A percentile compares a stretch with the other conserved stretches of the same genome.
Evolutionary conservation across 2,797 vertebrate genomes (phyloP).

Genomic region (Galagoides demidoff): DNA sequence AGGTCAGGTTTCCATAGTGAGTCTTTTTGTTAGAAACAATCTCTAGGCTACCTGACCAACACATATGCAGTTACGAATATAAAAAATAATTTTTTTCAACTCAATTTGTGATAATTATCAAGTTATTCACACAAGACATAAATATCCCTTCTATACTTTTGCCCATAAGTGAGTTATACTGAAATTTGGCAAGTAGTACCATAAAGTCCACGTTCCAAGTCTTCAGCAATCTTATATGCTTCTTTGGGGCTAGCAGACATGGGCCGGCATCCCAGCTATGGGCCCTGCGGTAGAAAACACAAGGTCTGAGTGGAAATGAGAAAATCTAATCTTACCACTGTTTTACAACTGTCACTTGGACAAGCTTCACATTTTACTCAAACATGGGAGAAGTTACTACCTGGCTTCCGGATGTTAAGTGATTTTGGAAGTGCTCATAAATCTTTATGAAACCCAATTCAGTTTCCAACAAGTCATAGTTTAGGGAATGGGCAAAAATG

Average conservation of each 20-base stretch:
- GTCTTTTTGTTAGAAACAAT: slow-evolving; percentile 19
- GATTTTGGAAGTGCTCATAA: slow-evolving; percentile 26
- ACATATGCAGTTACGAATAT: neutral
- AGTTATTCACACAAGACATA: neutral
- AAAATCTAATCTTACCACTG: neutral
- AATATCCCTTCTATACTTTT: neutral
- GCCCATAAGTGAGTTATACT: neutral
- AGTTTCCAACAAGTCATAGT: slow-evolving; percentile 37
- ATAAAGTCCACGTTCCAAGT: neutral
- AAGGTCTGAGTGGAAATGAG: neutral
- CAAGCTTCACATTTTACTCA: neutral
- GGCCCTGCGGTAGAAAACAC: neutral
- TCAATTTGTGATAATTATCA: slow-evolving; percentile 23
- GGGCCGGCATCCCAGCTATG: neutral
- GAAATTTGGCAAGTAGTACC: neutral
- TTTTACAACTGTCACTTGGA: neutral
- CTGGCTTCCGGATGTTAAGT: neutral
- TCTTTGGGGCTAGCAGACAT: neutral
- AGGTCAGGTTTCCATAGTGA: neutral
- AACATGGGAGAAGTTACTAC: slow-evolving; percentile 13
- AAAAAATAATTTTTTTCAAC: slow-evolving; percentile 26
- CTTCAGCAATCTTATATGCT: neutral
- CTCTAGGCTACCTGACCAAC: neutral
- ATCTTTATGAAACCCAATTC: slow-evolving; percentile 56
- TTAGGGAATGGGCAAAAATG: slow-evolving; percentile 5